phyloP scores from a whole-genome alignment of 1,140 invertebrate genomes.

The Sinonovacula constricta region DNA sequence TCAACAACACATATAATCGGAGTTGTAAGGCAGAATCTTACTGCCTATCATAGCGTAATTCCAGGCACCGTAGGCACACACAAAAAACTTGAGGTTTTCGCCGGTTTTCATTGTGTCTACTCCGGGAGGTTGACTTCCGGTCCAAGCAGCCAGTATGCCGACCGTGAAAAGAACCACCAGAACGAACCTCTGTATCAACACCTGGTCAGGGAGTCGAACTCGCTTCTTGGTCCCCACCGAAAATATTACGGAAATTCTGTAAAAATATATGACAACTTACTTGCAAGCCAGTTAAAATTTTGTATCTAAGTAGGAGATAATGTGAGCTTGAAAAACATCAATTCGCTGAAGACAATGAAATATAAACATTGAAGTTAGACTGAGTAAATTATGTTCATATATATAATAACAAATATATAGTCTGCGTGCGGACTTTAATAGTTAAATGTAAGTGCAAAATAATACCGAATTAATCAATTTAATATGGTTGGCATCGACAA shows the following conservation, averaged over 20 bases:
- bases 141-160: constrained; percentile 94
- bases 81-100: constrained; percentile 63
- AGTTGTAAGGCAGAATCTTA: too few relatives aligned
- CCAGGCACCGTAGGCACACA: constrained; percentile 64
- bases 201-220: constrained; percentile 93
- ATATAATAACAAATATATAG: too few relatives aligned
- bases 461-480: too few relatives aligned
- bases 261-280: too few relatives aligned
- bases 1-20: too few relatives aligned
- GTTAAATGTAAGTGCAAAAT: too few relatives aligned
- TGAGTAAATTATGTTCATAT: not conserved
- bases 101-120: constrained; percentile 80
- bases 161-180: constrained; percentile 92
- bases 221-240: constrained; percentile 96
- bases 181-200: constrained; percentile 94
- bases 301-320: too few relatives aligned
- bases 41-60: constrained; percentile 60
- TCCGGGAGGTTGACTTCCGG: constrained; percentile 84
- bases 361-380: not conserved
- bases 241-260: constrained; percentile 93
- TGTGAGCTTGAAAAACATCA: too few relatives aligned
- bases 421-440: too few relatives aligned
- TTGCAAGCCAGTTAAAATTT: too few relatives aligned
- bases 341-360: not conserved
- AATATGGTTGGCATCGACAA: too few relatives aligned